Conservation (phyloP, 1,140 invertebrate genomes). For the Camponotus vicinus region DNA sequence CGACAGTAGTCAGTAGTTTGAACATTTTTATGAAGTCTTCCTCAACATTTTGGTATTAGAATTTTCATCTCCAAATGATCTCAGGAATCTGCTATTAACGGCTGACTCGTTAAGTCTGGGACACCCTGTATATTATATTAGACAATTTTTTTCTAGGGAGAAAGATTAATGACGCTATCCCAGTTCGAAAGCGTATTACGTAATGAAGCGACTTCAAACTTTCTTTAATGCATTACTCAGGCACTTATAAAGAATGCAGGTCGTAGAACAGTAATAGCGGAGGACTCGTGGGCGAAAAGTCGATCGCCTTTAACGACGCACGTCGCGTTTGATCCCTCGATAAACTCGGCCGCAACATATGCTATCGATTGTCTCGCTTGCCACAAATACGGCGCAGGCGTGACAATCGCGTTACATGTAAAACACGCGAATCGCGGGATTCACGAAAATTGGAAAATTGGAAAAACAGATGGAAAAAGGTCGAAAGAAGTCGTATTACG, state of each 20-base stretch:
- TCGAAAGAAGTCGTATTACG: neutral
- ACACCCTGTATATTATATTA: no score
- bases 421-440: constrained; percentile 1
- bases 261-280: neutral
- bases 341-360: constrained; percentile 40
- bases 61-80: no score
- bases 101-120: no score
- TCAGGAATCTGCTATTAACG: no score
- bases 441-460: constrained; percentile 36
- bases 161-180: neutral
- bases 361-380: constrained; percentile 40
- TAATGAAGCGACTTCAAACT: constrained; percentile 1
- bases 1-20: no score
- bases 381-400: constrained; percentile 48
- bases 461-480: constrained; percentile 19
- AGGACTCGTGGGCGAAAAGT: neutral
- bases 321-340: constrained; percentile 41
- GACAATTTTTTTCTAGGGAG: no score
- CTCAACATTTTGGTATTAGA: no score
- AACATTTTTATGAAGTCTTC: no score
- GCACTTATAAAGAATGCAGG: neutral
- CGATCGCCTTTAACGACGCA: constrained; percentile 40
- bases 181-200: neutral
- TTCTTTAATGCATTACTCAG: neutral
- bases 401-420: constrained; percentile 2